Percentiles rank a stretch among this genome's conserved stretches.
These are phyloP conservation scores for Callosobruchus maculatus DNA, from an alignment of 2,888 invertebrate genomes.

Conservation along the genomic window DNA sequence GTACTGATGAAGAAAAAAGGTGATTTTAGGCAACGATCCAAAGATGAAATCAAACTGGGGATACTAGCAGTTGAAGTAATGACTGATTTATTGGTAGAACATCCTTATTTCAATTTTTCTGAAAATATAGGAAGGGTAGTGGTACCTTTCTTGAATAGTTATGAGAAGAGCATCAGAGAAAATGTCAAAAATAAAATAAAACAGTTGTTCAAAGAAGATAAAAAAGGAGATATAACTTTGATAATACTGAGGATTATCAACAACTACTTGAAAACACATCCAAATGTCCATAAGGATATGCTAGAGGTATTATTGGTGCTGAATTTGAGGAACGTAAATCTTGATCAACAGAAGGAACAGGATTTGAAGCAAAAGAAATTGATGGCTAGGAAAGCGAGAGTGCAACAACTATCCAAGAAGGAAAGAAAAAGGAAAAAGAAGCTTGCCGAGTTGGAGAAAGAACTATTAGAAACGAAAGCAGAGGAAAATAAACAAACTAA, in stretches of 20 bases:
- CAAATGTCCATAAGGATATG: conserved; percentile 65
- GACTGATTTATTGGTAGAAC: conserved; percentile 71
- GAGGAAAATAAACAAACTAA: conserved; percentile 80
- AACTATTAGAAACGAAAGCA: conserved; percentile 86
- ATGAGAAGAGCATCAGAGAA: conserved; percentile 54
- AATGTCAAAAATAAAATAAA: conserved; percentile 62
- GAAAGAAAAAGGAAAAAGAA: conserved; percentile 86
- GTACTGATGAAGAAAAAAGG: conserved; percentile 63
- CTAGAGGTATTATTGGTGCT: conserved; percentile 75
- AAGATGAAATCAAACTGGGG: conserved; percentile 58
- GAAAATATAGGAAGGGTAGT: conserved; percentile 83
- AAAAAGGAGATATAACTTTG: conserved; percentile 77
- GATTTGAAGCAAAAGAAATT: conserved; percentile 73
- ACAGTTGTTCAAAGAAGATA: conserved; percentile 76
- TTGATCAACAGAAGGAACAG: conserved; percentile 72
- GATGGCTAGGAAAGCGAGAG: conserved; percentile 71
- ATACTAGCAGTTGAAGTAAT: conserved; percentile 74
- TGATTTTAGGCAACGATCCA: conserved; percentile 50
- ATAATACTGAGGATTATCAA: conserved; percentile 77
- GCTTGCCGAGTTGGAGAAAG: conserved; percentile 79
- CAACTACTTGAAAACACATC: conserved; percentile 69
- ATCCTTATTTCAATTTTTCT: conserved; percentile 91
- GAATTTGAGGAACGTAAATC: conserved; percentile 73
- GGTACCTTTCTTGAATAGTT: conserved; percentile 74
- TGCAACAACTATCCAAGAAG: conserved; percentile 78